Conservation (phyloP, 30 jellyfish, hydroid and myxozoan genomes). For the Cassiopea andromeda region DNA sequence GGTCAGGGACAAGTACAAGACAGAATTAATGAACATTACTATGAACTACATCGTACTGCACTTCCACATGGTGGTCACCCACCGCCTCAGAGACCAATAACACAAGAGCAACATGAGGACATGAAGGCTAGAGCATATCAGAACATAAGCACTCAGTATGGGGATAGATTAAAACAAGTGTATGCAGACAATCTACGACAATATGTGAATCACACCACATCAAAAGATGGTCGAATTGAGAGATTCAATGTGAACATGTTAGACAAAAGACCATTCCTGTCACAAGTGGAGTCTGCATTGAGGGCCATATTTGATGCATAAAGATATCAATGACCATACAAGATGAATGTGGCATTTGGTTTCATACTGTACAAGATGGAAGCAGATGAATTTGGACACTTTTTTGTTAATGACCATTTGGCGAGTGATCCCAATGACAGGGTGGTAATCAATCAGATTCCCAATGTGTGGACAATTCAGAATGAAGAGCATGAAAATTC, state of each 20-base stretch:
- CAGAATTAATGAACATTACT: too few relatives aligned
- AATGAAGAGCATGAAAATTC: background rate
- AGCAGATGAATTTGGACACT: background rate
- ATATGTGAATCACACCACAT: background rate
- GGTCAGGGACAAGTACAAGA: too few relatives aligned
- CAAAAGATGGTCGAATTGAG: background rate
- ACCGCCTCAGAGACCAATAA: too few relatives aligned
- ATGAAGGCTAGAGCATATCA: too few relatives aligned
- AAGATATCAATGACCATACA: background rate
- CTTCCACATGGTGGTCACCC: too few relatives aligned
- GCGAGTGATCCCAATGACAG: background rate
- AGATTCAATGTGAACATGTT: background rate
- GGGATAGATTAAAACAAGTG: too few relatives aligned
- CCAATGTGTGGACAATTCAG: background rate
- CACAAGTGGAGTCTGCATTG: background rate
- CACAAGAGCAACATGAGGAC: too few relatives aligned
- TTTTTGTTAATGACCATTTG: background rate
- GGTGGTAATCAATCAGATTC: background rate
- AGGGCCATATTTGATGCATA: background rate
- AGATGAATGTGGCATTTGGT: background rate
- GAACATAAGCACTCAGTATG: too few relatives aligned
- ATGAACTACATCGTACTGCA: too few relatives aligned
- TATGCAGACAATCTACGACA: too few relatives aligned
- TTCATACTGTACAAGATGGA: background rate
- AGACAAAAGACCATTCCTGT: background rate